Evolutionary conservation across 2,888 invertebrate genomes (phyloP).

Genomic region (Hyppa rectilinea): DNA sequence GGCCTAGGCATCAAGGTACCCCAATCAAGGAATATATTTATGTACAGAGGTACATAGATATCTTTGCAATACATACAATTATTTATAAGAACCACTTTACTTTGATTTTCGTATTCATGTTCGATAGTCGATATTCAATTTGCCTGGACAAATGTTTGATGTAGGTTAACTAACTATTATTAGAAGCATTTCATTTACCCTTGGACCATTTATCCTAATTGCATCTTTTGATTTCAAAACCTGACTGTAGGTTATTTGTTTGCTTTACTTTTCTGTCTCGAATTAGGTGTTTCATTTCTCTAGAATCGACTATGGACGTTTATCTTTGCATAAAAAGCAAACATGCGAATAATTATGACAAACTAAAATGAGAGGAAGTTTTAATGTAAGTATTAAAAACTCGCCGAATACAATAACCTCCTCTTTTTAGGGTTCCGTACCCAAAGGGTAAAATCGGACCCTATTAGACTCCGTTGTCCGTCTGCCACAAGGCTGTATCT

Average conservation of each 20-base stretch:
- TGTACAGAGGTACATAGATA: too few species aligned
- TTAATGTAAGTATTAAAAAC: not conserved
- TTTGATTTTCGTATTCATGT: not conserved
- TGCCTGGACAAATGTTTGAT: not conserved
- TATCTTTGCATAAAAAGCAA: not conserved
- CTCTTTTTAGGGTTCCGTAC: too few species aligned
- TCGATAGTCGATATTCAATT: not conserved
- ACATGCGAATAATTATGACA: not conserved
- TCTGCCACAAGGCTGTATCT: too few species aligned
- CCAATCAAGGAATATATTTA: too few species aligned
- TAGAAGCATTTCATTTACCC: not conserved
- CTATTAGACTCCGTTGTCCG: too few species aligned
- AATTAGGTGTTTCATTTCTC: not conserved
- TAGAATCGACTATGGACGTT: not conserved
- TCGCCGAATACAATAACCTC: not conserved
- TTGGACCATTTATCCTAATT: not conserved
- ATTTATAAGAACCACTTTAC: not conserved
- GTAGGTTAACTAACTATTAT: not conserved
- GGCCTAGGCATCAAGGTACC: too few species aligned
- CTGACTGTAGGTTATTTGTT: not conserved
- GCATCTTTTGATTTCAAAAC: not conserved
- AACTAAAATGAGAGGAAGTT: not conserved
- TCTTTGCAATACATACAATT: too few species aligned
- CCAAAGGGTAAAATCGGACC: too few species aligned
- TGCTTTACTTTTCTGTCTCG: not conserved